Base-by-base conservation (phyloP, 1,140 invertebrate species). In the Panulirus ornatus region DNA sequence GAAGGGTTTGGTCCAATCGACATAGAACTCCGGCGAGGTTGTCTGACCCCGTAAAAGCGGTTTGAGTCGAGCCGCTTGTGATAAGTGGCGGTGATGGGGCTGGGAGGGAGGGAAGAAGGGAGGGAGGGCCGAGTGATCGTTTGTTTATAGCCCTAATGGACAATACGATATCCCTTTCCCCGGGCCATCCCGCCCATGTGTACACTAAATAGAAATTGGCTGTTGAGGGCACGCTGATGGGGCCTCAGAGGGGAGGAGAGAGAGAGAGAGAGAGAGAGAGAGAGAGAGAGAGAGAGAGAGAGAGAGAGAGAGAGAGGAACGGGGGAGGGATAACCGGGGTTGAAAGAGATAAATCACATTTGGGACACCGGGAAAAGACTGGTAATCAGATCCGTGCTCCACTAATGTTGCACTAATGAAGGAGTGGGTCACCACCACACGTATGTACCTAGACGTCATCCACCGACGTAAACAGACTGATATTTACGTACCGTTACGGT, bases 151-250 rank as follows among this genome's bases (percentile, higher is more conserved):
- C 70, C 11, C 70, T 84, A 84, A 84, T 84, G 83, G 83, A 84
- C 83, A 84, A 84, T 73, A 70, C 44, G 83, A 84, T 84, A 84
- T 84, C 78, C 22, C 83, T 44, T 19, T 38, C 38, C n/a, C 66
- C 40, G 19, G 40, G 9, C 70, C 66, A 36, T 47, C 83, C n/a
- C 22, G 9, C 34, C 63, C 42, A 9, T 84, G 83, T 84, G 71
- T 70, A 84, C 83, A 66, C 83, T 84, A 84, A 84, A 84, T 84
- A 84, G 82, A 84, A 84, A 84, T 84, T 84, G 83, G 81, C 30
- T 47, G 79, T 34, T 84, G 63, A 84, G 58, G 42, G 51, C 14
- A 38, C 36, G 51, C n/a, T 42, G 34, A 84, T 78, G 42, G 75
- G 34, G 27, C n/a, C 1, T 6, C 14, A 16, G 58, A 42, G 40